Base-by-base conservation (phyloP, 2,113 vertebrate species). In the Prionailurus bengalensis region DNA sequence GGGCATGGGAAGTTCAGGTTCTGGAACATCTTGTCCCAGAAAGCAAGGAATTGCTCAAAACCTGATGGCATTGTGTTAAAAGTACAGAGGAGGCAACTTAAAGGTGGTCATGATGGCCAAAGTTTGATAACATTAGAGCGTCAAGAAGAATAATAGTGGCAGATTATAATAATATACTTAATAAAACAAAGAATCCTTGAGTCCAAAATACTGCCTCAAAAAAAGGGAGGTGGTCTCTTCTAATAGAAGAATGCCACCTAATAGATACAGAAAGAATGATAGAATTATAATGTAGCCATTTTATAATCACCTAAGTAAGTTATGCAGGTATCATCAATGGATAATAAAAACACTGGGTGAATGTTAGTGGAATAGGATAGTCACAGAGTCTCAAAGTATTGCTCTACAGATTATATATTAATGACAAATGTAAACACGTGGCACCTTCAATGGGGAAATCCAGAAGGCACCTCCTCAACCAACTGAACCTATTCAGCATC, bases 11-110 rank as follows among this genome's bases (percentile, higher is more conserved):
- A 80, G 12, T 39, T 58, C n/a, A 66, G 48, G 19, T 92, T 79
- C n/a, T 51, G 42, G 21, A 80, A 88, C 15, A 19, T 73, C 21
- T 90, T 36, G 27, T 83, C 39, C 63, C 25, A 74, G 61, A 87
- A 86, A 95, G 33, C 42, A 91, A 97, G 42, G 25, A 42, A 80
- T 4, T 91, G 29, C 36, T 84, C 88, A 55, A 79, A 96, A 90
- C 66, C 19, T 45, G 14, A 79, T 78, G 31, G 58, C 3, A 83
- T n/a, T 86, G 17, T 78, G 21, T 89, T 84, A 71, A 39, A 78
- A 93, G 14, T 87, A 89, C 2, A 68, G 25, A 83, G 33, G 8
- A 55, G 42, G 21, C 15, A 61, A 55, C 31, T 88, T 73, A 61
- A 89, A 83, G 33, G 79, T 19, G 39, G 16, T 88, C 63, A 85